Percentiles rank a stretch among this genome's conserved stretches.
phyloP scores from a whole-genome alignment of 2,888 invertebrate species.

The Apomyelois bistriatella region DNA sequence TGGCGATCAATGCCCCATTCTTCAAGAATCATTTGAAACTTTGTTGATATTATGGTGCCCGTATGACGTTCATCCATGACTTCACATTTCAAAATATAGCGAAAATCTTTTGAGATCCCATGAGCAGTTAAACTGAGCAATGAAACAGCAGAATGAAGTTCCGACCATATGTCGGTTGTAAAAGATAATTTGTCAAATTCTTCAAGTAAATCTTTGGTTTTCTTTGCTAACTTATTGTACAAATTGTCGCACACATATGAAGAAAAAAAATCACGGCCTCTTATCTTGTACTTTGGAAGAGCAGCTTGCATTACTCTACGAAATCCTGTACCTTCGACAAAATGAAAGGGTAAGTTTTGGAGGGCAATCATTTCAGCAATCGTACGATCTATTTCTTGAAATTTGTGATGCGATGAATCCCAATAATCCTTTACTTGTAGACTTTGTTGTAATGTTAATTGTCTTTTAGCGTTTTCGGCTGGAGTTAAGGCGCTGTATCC shows the following conservation, averaged over 20 bases:
- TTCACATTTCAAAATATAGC: not conserved
- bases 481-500: too few relatives aligned
- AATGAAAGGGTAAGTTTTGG: constrained; percentile 11
- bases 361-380: constrained; percentile 27
- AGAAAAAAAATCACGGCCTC: not conserved
- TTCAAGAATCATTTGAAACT: not conserved
- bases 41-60: not conserved
- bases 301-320: not conserved
- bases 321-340: not conserved
- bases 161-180: not conserved
- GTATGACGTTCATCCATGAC: not conserved
- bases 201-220: not conserved
- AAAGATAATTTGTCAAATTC: not conserved
- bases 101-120: not conserved
- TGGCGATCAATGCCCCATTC: constrained; percentile 20
- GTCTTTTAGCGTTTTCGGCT: constrained; percentile 20
- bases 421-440: constrained; percentile 21
- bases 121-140: not conserved
- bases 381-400: constrained; percentile 16
- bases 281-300: not conserved
- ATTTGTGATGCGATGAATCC: constrained; percentile 21
- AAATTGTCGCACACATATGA: not conserved
- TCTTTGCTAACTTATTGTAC: not conserved
- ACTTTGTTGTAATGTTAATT: constrained; percentile 23
- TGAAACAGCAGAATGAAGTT: not conserved